Evolutionary conservation across 2,113 vertebrate genomes (phyloP), one percentile per base, ranked within the genome.

Genomic region (Limnothrissa miodon): DNA sequence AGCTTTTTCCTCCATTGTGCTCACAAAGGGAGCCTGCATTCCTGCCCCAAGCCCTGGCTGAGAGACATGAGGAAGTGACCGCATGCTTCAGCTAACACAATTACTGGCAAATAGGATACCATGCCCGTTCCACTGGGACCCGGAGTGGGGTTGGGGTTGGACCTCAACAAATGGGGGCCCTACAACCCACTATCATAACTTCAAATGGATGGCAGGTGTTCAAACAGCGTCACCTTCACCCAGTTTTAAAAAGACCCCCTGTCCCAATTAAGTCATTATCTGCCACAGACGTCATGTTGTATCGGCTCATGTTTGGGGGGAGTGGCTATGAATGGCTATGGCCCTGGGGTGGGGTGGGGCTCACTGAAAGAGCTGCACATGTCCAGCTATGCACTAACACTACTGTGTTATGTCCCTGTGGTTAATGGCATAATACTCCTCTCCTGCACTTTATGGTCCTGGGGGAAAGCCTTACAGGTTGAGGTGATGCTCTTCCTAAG

Each of bases 41-140:
- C 66, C 66, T 74, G 66, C 66, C 66, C 66, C 13, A 15, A 74
- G 66, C 66, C 66, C 36, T 29, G 33, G 33, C 66, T 36, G 66
- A 74, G 66, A 74, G 66, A 74, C 33, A 74, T 36, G 66, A 74
- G 66, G 66, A 74, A 74, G 66, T 74, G 66, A 74, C 66, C 33
- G 33, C 66, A 74, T 74, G 66, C 66, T 74, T 74, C 66, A 33
- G 66, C 13, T 74, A 74, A 74, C 66, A 36, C 66, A 74, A 74
- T 74, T 74, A 74, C 66, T 36, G 66, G 66, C 66, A 74, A 29
- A 74, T 36, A 74, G 29, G 66, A 74, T 74, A 74, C 29, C 33
- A 13, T 62, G 66, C 25, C 66, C 33, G 33, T 33, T 59, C 33
- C 13, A 33, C 66, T 74, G 29, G 33, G 66, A 74, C 66, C 9